A percentile compares a stretch with the other conserved stretches of the same genome.
phyloP scores from a whole-genome alignment of 2,797 vertebrate species.

The Okamejei kenojei region DNA sequence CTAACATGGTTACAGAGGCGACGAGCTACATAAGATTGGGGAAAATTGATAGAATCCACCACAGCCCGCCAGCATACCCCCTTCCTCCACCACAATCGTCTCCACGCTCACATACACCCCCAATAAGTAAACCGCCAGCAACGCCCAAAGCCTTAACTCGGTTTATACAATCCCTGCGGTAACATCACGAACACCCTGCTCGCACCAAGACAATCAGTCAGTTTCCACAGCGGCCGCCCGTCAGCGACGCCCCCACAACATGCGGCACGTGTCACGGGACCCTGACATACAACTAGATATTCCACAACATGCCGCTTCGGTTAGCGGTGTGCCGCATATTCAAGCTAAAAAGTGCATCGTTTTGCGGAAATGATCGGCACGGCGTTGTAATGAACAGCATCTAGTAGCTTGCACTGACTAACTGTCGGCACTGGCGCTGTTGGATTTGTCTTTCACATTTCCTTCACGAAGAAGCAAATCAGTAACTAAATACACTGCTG shows the following conservation, averaged over 20 bases:
- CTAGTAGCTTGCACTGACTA: not conserved
- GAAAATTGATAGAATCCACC: not conserved
- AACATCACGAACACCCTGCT: not conserved
- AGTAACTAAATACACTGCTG: no score
- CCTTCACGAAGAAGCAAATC: not conserved
- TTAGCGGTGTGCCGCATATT: not conserved
- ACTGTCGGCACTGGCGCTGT: slow-evolving; percentile 46
- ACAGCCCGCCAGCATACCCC: not conserved
- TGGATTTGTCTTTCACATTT: slow-evolving; percentile 38
- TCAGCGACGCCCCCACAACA: not conserved
- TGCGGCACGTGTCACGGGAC: slow-evolving; percentile 42
- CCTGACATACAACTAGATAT: not conserved
- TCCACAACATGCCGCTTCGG: not conserved
- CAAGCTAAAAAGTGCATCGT: not conserved
- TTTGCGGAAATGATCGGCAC: not conserved
- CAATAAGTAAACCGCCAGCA: not conserved
- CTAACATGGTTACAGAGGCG: no score
- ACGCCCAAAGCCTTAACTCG: not conserved
- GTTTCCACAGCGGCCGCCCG: not conserved
- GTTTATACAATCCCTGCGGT: not conserved
- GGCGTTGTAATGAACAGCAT: not conserved
- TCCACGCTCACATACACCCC: not conserved
- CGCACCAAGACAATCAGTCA: not conserved
- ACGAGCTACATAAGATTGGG: not conserved
- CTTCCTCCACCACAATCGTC: no score